A percentile compares a stretch with the other conserved stretches of the same genome.
Evolutionary conservation across 2,797 vertebrate genomes (phyloP).

Genomic region (Chaenodraco wilsoni): DNA sequence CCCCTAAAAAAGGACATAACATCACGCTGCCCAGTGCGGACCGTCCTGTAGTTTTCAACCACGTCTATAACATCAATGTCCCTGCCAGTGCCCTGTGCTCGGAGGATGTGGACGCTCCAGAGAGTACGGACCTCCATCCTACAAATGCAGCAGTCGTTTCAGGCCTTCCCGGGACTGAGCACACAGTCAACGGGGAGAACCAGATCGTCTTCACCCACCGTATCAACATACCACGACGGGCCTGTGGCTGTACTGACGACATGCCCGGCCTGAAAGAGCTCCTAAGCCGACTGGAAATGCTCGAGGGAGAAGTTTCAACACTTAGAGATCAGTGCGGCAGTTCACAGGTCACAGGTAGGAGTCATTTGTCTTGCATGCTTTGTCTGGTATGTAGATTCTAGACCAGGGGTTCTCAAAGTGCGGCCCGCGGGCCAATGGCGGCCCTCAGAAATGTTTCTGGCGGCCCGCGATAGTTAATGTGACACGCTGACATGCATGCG

Average conservation of each 20-base stretch:
- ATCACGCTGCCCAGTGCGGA: conserved; percentile 83
- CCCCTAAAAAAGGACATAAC: conserved; percentile 77
- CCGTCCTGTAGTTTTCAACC: conserved; percentile 93
- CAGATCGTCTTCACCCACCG: conserved; percentile 97
- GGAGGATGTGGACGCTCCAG: conserved; percentile 87
- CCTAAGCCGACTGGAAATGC: conserved; percentile 90
- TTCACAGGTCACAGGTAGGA: conserved; percentile 81
- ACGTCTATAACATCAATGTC: conserved; percentile 95
- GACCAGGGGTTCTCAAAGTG: too few species aligned
- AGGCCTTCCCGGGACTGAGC: conserved; percentile 82
- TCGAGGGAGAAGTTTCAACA: conserved; percentile 91
- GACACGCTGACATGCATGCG: too few species aligned
- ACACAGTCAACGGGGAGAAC: conserved; percentile 86
- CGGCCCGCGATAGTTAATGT: too few species aligned
- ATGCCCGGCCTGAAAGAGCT: conserved; percentile 89
- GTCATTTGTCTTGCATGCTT: neutral
- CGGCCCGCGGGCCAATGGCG: too few species aligned
- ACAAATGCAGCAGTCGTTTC: conserved; percentile 60
- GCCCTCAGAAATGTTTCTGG: too few species aligned
- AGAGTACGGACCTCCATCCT: conserved; percentile 69
- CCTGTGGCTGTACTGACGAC: conserved; percentile 88
- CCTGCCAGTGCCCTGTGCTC: conserved; percentile 88
- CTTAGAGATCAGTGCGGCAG: conserved; percentile 91
- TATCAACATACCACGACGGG: conserved; percentile 93
- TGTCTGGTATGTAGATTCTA: neutral